phyloP scores from a whole-genome alignment of 2,797 vertebrate genomes.

The Novumbra hubbsi region DNA sequence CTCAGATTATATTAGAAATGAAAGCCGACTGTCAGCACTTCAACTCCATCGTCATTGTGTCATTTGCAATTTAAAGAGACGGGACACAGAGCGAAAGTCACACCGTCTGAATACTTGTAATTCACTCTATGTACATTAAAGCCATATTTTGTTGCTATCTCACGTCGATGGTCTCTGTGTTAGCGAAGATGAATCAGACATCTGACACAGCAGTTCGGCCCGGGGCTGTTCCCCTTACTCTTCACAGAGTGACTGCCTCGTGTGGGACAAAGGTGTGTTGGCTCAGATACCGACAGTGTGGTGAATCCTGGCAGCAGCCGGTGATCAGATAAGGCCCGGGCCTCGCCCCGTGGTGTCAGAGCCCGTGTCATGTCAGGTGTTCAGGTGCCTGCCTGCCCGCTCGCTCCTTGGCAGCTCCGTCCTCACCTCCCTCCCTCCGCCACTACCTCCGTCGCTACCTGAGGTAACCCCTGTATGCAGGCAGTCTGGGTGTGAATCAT shows the following conservation, averaged over 20 bases:
- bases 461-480: conserved; percentile 43
- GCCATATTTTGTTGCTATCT: no score
- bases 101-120: no score
- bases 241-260: not conserved
- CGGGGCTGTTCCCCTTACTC: not conserved
- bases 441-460: conserved; percentile 28
- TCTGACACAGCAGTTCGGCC: no score
- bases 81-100: no score
- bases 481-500: conserved; percentile 49
- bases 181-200: not conserved
- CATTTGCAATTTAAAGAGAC: no score
- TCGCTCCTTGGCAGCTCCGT: conserved; percentile 5
- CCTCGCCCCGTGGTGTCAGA: conserved; percentile 29
- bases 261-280: not conserved
- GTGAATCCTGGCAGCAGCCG: conserved; percentile 20
- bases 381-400: conserved; percentile 38
- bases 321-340: conserved; percentile 33
- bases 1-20: no score
- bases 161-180: not conserved
- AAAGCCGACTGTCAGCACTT: no score
- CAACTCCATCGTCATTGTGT: no score
- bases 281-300: conserved; percentile 1
- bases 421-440: not conserved
- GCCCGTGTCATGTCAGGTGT: conserved; percentile 41
- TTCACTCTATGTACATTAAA: not conserved